These are phyloP conservation scores for Orius laevigatus DNA, from an alignment of 1,140 invertebrate genomes.

Conservation along the genomic window DNA sequence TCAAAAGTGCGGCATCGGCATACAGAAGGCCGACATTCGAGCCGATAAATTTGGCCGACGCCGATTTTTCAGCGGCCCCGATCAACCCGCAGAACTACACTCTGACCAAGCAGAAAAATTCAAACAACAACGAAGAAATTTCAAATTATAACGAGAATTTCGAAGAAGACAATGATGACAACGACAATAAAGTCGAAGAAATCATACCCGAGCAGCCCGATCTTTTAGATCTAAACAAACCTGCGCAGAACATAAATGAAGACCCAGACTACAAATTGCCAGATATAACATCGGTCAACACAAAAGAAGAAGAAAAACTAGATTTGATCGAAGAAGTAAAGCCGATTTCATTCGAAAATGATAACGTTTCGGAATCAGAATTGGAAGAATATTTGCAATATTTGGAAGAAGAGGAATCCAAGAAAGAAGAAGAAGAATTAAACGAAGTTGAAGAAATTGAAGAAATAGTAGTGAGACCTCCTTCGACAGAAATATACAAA, in stretches of 20 bases:
- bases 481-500: not conserved
- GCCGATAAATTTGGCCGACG: constrained; percentile 25
- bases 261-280: constrained; percentile 14
- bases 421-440: too few relatives aligned
- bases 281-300: constrained; percentile 16
- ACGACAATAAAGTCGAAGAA: constrained; percentile 6
- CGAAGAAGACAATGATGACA: constrained; percentile 5
- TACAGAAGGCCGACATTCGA: constrained; percentile 24
- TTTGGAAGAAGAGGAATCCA: constrained; percentile 25
- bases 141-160: not conserved
- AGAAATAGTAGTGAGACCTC: not conserved
- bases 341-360: constrained; percentile 25
- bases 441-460: not conserved
- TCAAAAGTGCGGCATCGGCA: constrained; percentile 17
- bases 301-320: not conserved
- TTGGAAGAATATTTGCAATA: constrained; percentile 38
- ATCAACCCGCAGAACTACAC: constrained; percentile 5
- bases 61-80: constrained; percentile 23
- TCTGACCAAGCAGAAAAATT: not conserved
- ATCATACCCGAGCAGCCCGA: constrained; percentile 9
- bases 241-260: constrained; percentile 6
- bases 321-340: constrained; percentile 14
- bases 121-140: constrained; percentile 1
- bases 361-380: constrained; percentile 37
- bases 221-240: constrained; percentile 16